Conservation (phyloP, 2,797 vertebrate genomes). For the Poeciliopsis turneri region DNA sequence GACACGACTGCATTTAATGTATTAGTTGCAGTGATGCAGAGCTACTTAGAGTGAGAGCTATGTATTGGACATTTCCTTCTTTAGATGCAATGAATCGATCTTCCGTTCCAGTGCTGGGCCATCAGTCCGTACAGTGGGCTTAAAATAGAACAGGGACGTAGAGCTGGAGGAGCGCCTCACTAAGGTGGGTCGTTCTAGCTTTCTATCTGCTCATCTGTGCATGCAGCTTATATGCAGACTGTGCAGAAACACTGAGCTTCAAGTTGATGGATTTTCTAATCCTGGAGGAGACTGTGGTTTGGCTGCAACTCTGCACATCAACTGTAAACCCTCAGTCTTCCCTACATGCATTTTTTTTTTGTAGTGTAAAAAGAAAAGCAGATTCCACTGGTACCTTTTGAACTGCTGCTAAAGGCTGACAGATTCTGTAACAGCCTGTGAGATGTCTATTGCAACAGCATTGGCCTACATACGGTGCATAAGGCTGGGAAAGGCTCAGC, state of each 20-base stretch:
- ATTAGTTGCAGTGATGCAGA: conserved; percentile 65
- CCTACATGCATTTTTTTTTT: conserved; percentile 9
- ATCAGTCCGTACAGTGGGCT: conserved; percentile 69
- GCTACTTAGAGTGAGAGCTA: conserved; percentile 65
- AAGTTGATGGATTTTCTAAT: conserved; percentile 42
- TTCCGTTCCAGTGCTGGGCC: conserved; percentile 68
- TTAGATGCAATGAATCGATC: conserved; percentile 80
- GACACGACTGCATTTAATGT: conserved; percentile 53
- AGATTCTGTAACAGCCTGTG: conserved; percentile 66
- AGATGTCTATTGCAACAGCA: conserved; percentile 65
- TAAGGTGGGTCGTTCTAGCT: conserved; percentile 67
- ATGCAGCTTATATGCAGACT: conserved; percentile 37
- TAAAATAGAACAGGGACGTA: conserved; percentile 79
- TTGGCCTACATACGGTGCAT: conserved; percentile 76
- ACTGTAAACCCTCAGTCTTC: conserved; percentile 38
- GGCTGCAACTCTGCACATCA: not conserved
- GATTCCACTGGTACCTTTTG: conserved; percentile 56
- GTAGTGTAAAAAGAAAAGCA: conserved; percentile 44
- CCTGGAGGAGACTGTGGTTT: conserved; percentile 2
- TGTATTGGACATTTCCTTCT: conserved; percentile 77
- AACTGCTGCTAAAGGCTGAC: conserved; percentile 42
- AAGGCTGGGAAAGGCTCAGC: conserved; percentile 70
- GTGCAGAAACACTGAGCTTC: conserved; percentile 37
- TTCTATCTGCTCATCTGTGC: conserved; percentile 43
- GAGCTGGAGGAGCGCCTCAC: conserved; percentile 65